phyloP scores from a whole-genome alignment of 2,888 invertebrate genomes.

The Troides helena region DNA sequence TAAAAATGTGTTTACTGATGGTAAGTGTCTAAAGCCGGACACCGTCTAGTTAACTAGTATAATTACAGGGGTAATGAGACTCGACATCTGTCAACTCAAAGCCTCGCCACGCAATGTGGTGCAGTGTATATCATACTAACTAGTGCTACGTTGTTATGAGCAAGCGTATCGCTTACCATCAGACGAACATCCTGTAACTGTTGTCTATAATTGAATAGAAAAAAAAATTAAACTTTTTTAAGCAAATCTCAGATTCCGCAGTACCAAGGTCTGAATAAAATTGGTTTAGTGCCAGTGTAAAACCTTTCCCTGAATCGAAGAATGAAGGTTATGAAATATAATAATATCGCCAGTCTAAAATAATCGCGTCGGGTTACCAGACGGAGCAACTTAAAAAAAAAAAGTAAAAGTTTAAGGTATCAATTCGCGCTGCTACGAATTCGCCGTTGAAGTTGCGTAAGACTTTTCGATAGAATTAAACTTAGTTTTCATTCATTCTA shows the following conservation, averaged over 20 bases:
- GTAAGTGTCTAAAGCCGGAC: no score
- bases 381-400: conserved; percentile 39
- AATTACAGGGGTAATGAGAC: no score
- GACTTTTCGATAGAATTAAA: conserved; percentile 27
- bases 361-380: conserved; percentile 19
- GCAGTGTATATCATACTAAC: no score
- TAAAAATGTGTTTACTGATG: no score
- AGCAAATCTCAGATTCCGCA: background rate
- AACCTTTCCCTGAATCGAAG: conserved; percentile 12
- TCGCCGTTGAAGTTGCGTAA: conserved; percentile 50
- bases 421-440: conserved; percentile 46
- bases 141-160: no score
- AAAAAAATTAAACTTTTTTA: background rate
- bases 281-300: background rate
- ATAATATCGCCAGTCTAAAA: conserved; percentile 18
- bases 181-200: no score
- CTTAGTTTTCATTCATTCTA: background rate
- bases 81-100: no score
- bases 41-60: no score
- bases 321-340: conserved; percentile 20
- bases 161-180: no score
- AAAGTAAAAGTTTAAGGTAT: conserved; percentile 64
- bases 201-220: no score
- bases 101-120: no score
- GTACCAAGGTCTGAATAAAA: background rate